Percentiles rank a stretch among this genome's conserved stretches.
These are phyloP conservation scores for Drosophila ironensis DNA, from an alignment of 1,140 invertebrate species.

Conservation along the genomic window DNA sequence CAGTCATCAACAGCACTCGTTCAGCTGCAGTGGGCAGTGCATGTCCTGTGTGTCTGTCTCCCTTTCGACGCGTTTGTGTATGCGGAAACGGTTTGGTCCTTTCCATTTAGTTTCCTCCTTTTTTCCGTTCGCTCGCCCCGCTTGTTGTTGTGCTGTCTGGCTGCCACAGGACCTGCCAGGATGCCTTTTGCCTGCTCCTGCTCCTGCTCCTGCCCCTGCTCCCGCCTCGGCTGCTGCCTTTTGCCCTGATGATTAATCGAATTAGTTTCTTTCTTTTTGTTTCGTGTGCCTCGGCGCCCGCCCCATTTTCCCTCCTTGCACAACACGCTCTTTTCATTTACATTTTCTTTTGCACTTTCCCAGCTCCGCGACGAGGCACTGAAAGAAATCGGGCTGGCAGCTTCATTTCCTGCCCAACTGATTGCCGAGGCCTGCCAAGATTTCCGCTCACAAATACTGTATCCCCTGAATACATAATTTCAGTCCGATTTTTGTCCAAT, in stretches of 20 bases:
- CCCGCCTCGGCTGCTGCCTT: slow-evolving; percentile 25
- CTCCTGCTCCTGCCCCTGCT: background rate
- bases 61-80: background rate
- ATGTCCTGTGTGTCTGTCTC: slow-evolving; percentile 1
- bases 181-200: slow-evolving; percentile 27
- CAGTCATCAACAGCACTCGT: slow-evolving; percentile 46
- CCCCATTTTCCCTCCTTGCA: background rate
- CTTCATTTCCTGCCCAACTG: too few species aligned
- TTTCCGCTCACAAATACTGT: too few species aligned
- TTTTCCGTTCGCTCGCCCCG: background rate
- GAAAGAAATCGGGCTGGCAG: background rate
- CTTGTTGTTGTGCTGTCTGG: slow-evolving; percentile 13
- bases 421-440: too few species aligned
- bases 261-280: slow-evolving; percentile 69
- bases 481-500: too few species aligned
- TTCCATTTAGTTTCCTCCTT: slow-evolving; percentile 31
- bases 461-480: too few species aligned
- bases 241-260: slow-evolving; percentile 77
- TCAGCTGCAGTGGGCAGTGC: slow-evolving; percentile 61
- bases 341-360: slow-evolving; percentile 74
- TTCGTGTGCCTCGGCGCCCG: slow-evolving; percentile 7
- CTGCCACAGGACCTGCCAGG: slow-evolving; percentile 15
- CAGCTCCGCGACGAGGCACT: slow-evolving; percentile 1
- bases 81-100: slow-evolving; percentile 9
- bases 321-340: slow-evolving; percentile 64